phyloP scores from a whole-genome alignment of 1,140 invertebrate genomes.

The Drosophila teissieri region DNA sequence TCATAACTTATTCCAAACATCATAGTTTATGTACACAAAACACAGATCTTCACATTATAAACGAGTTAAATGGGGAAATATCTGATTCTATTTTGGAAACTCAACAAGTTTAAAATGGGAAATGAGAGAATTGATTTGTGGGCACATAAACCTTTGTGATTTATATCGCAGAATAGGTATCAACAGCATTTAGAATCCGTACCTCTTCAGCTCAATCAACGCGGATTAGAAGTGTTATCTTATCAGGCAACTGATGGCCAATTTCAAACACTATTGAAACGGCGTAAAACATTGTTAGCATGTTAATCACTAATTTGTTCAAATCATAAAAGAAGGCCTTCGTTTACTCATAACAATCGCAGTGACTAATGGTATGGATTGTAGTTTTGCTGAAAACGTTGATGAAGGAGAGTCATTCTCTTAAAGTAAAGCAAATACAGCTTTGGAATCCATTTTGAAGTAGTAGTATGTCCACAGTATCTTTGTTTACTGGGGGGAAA shows the following conservation, averaged over 20 bases:
- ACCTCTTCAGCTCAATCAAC: background rate
- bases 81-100: too few relatives aligned
- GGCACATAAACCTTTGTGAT: too few relatives aligned
- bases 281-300: background rate
- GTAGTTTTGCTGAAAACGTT: background rate
- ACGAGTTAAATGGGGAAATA: too few relatives aligned
- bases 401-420: background rate
- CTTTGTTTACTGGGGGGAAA: slow-evolving; percentile 31
- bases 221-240: background rate
- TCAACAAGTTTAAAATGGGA: too few relatives aligned
- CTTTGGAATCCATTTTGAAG: background rate
- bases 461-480: background rate
- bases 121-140: too few relatives aligned
- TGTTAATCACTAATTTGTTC: background rate
- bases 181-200: too few relatives aligned
- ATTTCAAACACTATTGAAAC: background rate
- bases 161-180: too few relatives aligned
- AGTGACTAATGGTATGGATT: background rate
- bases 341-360: background rate
- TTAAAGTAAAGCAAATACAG: background rate
- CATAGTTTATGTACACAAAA: too few relatives aligned
- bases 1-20: too few relatives aligned
- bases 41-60: too few relatives aligned
- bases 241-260: background rate
- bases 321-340: background rate